phyloP scores from a whole-genome alignment of 2,797 vertebrate genomes.

The Neosalanx taihuensis region DNA sequence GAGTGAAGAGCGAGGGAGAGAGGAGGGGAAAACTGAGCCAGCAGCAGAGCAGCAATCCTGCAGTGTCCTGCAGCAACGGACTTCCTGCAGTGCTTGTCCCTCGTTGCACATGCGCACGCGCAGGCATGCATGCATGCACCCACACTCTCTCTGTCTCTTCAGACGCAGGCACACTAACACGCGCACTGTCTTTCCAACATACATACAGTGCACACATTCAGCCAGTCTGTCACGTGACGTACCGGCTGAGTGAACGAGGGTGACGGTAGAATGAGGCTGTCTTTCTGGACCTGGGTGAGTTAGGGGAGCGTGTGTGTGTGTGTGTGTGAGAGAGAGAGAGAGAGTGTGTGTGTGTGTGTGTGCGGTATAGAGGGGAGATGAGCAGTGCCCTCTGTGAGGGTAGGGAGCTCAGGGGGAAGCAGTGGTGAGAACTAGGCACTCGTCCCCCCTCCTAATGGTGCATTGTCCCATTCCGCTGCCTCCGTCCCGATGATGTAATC shows the following conservation, averaged over 20 bases:
- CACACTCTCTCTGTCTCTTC: not conserved
- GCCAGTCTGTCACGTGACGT: conserved; percentile 58
- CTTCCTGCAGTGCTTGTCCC: conserved; percentile 74
- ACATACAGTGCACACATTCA: not conserved
- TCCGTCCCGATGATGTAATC: conserved; percentile 81
- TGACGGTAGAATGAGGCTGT: conserved; percentile 29
- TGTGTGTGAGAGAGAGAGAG: not conserved
- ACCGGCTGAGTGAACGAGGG: conserved; percentile 30
- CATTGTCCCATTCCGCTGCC: conserved; percentile 77
- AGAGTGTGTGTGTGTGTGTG: not conserved
- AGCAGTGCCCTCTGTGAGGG: conserved; percentile 34
- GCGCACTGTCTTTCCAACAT: conserved; percentile 9
- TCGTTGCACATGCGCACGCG: conserved; percentile 38
- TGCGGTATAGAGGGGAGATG: not conserved
- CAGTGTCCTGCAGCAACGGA: conserved; percentile 78
- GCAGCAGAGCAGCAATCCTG: conserved; percentile 69
- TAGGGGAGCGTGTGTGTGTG: conserved; percentile 39
- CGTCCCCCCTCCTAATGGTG: conserved; percentile 62
- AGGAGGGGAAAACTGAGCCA: conserved; percentile 18
- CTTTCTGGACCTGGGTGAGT: conserved; percentile 48
- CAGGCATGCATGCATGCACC: not conserved
- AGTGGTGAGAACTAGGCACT: conserved; percentile 55
- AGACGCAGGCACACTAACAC: conserved; percentile 9
- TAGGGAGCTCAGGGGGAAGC: conserved; percentile 50
- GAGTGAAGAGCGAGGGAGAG: conserved; percentile 53